phyloP scores from a whole-genome alignment of 1,140 invertebrate species.

The Cydia pomonella region DNA sequence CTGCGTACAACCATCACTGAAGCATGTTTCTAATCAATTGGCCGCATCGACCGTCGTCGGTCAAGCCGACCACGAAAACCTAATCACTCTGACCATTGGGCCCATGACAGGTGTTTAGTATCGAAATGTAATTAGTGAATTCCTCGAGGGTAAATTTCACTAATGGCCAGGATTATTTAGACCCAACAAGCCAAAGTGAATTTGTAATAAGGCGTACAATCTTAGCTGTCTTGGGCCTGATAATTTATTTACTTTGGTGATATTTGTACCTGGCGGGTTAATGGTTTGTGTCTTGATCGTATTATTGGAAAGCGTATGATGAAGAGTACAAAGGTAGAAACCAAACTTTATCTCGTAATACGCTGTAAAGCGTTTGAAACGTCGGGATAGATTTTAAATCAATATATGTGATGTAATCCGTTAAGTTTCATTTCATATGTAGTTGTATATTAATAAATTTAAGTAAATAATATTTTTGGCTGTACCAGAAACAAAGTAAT shows the following conservation, averaged over 20 bases:
- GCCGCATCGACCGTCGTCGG: constrained; percentile 47
- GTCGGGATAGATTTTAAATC: too few relatives aligned
- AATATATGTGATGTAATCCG: too few relatives aligned
- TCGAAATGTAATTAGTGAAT: constrained; percentile 57
- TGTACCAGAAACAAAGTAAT: background rate
- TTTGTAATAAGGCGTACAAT: constrained; percentile 56
- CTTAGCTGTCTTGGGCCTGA: constrained; percentile 50
- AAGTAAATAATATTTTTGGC: too few relatives aligned
- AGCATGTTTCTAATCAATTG: constrained; percentile 54
- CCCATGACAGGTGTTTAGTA: constrained; percentile 59
- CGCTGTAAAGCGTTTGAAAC: too few relatives aligned
- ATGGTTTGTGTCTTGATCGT: constrained; percentile 8
- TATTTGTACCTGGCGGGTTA: constrained; percentile 31
- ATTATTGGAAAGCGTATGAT: background rate
- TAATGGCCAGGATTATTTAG: constrained; percentile 55
- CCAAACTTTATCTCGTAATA: too few relatives aligned
- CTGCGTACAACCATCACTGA: constrained; percentile 23
- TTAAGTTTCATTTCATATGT: too few relatives aligned
- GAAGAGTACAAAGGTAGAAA: background rate
- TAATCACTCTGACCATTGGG: constrained; percentile 54
- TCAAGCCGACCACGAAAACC: constrained; percentile 57
- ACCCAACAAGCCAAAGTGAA: constrained; percentile 52
- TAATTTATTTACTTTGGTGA: constrained; percentile 54
- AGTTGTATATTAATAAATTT: too few relatives aligned
- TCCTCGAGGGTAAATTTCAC: constrained; percentile 45